Evolutionary conservation across 2,888 invertebrate genomes (phyloP), one percentile per base, ranked within the genome.

Genomic region (Junonia oenone): DNA sequence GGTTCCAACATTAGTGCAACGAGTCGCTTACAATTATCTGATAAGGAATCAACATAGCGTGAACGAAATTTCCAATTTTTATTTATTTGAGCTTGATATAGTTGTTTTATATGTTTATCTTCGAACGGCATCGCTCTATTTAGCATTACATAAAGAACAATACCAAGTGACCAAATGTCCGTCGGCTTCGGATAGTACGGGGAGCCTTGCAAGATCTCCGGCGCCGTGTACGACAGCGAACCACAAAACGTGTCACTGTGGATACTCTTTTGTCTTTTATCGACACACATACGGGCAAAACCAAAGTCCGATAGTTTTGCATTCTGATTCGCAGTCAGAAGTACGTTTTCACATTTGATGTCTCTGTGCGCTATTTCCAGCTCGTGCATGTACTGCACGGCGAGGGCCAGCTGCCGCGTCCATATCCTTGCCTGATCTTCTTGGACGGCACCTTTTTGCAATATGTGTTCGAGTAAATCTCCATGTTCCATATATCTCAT

Each of bases 121-220:
- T 96, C 95, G 71, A 95, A 97, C 0, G 97, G 96, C 95, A 96
- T 95, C 0, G 95, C 93, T 71, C 95, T 93, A 72, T 96, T 96
- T 2, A 96, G 72, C 93, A 96, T 95, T 11, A 97, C 95, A 73
- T 94, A 97, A 0, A 97, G 83, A 3, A 97, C 94, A 2, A 95
- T 91, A 0, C 95, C 96, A 31, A 96, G 81, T 0, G 95, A 95
- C 97, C 96, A 97, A 22, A 96, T 81, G 72, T 97, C 97, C 0
- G 94, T 92, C 3, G 92, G 91, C 79, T 94, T 94, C 0, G 95
- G 94, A 64, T 91, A 91, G 71, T 95, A 95, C 0, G 95, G 93
- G 2, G 92, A 83, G 0, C 95, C 96, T 63, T 93, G 92, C n/a
- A 97, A 84, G 58, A 97, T 94, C 83, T 97, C 97, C 0, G 97